phyloP scores from a whole-genome alignment of 2,113 vertebrate species.

The Heterotis niloticus region DNA sequence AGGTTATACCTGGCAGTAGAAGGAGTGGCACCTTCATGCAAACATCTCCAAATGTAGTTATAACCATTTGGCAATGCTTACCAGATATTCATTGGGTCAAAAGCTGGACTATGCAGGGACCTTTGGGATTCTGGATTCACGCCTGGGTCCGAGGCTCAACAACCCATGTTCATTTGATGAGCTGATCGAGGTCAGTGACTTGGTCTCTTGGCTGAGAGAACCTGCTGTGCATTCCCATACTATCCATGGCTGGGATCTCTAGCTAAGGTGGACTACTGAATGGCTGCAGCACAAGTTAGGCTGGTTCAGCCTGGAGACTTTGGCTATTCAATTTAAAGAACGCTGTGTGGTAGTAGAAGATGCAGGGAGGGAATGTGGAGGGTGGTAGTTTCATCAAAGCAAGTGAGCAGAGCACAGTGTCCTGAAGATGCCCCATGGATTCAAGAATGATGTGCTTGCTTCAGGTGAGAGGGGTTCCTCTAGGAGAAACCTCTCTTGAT shows the following conservation, averaged over 20 bases:
- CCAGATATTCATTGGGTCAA: too few relatives aligned
- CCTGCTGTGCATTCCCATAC: constrained; percentile 3
- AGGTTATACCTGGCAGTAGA: too few relatives aligned
- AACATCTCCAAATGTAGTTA: too few relatives aligned
- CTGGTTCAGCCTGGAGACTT: constrained; percentile 44
- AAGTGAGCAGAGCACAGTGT: too few relatives aligned
- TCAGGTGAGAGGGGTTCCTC: too few relatives aligned
- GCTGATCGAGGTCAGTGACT: background rate
- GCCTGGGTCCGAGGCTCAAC: background rate
- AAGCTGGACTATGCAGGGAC: too few relatives aligned
- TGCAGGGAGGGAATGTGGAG: background rate
- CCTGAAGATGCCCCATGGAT: too few relatives aligned
- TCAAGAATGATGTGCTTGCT: too few relatives aligned
- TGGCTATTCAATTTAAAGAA: constrained; percentile 37
- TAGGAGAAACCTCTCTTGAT: too few relatives aligned
- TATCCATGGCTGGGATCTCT: constrained; percentile 50
- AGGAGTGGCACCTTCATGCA: too few relatives aligned
- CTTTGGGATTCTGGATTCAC: too few relatives aligned
- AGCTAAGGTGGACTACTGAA: constrained; percentile 44
- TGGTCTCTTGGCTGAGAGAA: background rate
- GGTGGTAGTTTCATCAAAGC: background rate
- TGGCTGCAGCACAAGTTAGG: constrained; percentile 48
- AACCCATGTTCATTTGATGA: background rate
- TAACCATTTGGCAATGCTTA: too few relatives aligned
- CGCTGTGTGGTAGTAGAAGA: background rate